Evolutionary conservation across 2,888 invertebrate species (phyloP), one percentile per base, ranked within the genome.

Genomic region (Branchinecta sandiegonensis): DNA sequence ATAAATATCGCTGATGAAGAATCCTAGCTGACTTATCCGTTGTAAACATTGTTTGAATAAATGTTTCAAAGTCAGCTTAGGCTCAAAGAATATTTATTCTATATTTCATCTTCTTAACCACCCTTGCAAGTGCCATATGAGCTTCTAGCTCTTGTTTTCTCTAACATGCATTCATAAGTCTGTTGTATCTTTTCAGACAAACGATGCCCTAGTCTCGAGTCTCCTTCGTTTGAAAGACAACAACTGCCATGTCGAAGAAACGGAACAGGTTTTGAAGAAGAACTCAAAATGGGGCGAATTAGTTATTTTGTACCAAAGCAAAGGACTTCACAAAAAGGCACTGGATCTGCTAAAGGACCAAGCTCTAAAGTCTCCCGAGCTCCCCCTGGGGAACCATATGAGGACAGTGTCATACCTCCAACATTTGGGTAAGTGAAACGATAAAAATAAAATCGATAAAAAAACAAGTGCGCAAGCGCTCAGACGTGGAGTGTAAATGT

Each of bases 291-390:
- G 88, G 76, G 89, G 88, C 71, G 97, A 99, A 77, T 82, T 99
- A 0, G 93, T 96, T 72, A 94, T 97, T 74, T 81, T 99, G 48
- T 99, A 97, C 78, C 90, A 95, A 78, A 90, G 89, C 0, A 95
- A 94, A 78, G 91, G 89, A 0, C 87, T 92, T 73, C 96, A 97
- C 77, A 85, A 87, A 71, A 88, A 91, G 79, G 97, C 97, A 11
- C 81, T 99, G 23, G 90, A 93, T 75, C 80, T 96, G 69, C 81
- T 99, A 47, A 84, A 86, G 74, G 86, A 87, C 66, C 90, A 89
- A 76, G 83, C 89, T 8, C 17, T 23, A 75, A 76, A 48, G 17
- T 56, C 56, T 14, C 83, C 84, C 0, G 88, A 89, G 74, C 89
- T 91, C 4, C 86, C 85, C 71, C 79, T 92, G 0, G 84, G 84